Percentiles rank a stretch among this genome's conserved stretches.
These are phyloP conservation scores for Pseudotriccus pelzelni DNA, from an alignment of 2,797 vertebrate species.

Conservation along the genomic window DNA sequence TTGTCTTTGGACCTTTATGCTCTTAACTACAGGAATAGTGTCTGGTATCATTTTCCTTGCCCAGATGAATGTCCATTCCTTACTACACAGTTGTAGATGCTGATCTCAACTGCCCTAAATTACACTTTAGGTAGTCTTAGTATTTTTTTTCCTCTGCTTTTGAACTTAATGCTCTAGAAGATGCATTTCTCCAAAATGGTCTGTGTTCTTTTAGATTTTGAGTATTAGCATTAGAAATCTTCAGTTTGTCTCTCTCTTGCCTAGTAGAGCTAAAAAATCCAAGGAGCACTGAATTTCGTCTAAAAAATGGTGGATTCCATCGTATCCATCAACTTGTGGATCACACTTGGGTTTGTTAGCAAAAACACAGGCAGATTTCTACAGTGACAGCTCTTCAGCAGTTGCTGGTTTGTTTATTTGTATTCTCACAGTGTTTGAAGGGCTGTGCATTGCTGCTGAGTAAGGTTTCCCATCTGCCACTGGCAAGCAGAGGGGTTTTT, in stretches of 20 bases:
- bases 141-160: background rate
- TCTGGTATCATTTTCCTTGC: background rate
- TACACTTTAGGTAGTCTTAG: background rate
- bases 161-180: background rate
- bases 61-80: background rate
- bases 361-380: slow-evolving; percentile 16
- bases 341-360: background rate
- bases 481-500: background rate
- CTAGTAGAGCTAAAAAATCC: background rate
- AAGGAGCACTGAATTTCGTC: background rate
- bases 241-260: background rate
- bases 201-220: background rate
- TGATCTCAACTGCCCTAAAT: background rate
- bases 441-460: background rate
- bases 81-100: background rate
- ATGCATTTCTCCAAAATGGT: background rate
- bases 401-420: slow-evolving; percentile 41
- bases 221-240: background rate
- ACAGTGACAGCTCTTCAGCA: background rate
- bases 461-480: slow-evolving; percentile 44
- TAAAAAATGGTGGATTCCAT: background rate
- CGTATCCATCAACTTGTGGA: background rate
- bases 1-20: background rate
- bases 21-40: background rate
- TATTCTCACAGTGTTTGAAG: background rate